These are phyloP conservation scores for Cheilosia vulpina DNA, from an alignment of 2,888 invertebrate species.

Conservation along the genomic window DNA sequence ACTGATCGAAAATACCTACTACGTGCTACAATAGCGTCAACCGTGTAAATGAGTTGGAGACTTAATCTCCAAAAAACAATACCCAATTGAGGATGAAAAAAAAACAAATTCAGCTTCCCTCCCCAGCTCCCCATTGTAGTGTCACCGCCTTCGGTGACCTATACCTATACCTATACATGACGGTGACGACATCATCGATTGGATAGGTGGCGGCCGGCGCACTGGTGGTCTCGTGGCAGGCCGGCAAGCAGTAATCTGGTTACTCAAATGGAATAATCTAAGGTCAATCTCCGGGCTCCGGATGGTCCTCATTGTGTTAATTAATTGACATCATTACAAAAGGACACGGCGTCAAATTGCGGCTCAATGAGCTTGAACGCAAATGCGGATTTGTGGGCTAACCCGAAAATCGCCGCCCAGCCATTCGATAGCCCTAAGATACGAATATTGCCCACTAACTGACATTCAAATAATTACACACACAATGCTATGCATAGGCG, in stretches of 20 bases:
- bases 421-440: conserved; percentile 44
- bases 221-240: too few species aligned
- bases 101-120: too few species aligned
- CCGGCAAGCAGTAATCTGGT: neutral
- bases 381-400: conserved; percentile 9
- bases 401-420: neutral
- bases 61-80: too few species aligned
- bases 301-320: conserved; percentile 20
- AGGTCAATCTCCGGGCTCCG: conserved; percentile 2
- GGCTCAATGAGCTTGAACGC: conserved; percentile 23
- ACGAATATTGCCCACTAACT: conserved; percentile 56
- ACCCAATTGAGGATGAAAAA: too few species aligned
- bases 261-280: conserved; percentile 19
- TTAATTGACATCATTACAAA: conserved; percentile 37
- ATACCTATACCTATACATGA: too few species aligned
- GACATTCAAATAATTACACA: conserved; percentile 46
- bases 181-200: too few species aligned
- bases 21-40: too few species aligned
- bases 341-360: neutral
- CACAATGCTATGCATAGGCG: conserved; percentile 1
- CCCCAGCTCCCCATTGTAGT: too few species aligned
- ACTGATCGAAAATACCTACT: too few species aligned
- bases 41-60: too few species aligned
- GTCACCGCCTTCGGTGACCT: too few species aligned
- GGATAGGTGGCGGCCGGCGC: too few species aligned